phyloP scores from a whole-genome alignment of 2,888 invertebrate genomes.

The Volucella bombylans region DNA sequence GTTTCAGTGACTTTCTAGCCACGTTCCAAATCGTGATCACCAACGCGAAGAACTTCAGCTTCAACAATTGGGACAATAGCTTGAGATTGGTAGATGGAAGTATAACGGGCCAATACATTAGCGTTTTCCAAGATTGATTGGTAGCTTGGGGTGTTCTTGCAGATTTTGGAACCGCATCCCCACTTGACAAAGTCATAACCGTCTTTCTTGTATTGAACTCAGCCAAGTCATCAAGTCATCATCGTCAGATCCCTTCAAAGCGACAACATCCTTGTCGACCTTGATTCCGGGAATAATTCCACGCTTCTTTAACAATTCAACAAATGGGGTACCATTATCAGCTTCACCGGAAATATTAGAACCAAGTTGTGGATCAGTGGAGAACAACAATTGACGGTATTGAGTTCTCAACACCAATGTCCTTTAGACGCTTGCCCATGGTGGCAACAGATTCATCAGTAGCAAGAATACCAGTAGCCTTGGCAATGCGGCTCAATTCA shows the following conservation, averaged over 20 bases:
- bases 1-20: no score
- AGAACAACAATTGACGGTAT: constrained; percentile 95
- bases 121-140: no score
- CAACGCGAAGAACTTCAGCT: no score
- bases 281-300: constrained; percentile 98
- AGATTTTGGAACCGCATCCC: no score
- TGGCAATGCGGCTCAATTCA: constrained; percentile 93
- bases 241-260: constrained; percentile 95
- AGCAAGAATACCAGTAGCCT: constrained; percentile 97
- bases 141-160: no score
- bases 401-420: constrained; percentile 95
- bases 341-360: constrained; percentile 96
- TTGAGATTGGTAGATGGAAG: no score
- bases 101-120: no score
- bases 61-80: no score
- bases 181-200: no score
- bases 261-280: constrained; percentile 98
- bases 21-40: no score
- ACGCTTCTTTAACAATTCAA: constrained; percentile 91
- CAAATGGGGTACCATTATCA: constrained; percentile 92
- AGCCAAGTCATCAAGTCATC: no score
- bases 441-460: constrained; percentile 97
- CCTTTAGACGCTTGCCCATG: constrained; percentile 83
- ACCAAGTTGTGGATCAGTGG: constrained; percentile 87
- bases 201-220: no score